Evolutionary conservation across 2,888 invertebrate genomes (phyloP), one percentile per base, ranked within the genome.

Genomic region (Dynastes tityus): DNA sequence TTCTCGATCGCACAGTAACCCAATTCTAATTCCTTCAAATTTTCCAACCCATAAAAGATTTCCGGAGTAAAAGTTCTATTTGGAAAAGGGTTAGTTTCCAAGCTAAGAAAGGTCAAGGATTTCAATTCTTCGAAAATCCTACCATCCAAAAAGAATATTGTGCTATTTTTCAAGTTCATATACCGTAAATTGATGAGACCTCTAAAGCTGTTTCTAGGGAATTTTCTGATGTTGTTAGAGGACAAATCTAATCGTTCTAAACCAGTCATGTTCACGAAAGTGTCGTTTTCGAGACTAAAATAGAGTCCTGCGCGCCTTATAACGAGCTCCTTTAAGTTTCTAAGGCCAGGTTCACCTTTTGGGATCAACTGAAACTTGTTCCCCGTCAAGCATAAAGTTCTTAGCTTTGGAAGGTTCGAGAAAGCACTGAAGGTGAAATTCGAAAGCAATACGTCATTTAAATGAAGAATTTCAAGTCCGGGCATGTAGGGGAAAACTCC

Each of bases 361-460:
- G 91, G 91, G n/a, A 91, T 85, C 0, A 90, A 89, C 0, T 90
- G 88, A 45, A 92, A 86, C 81, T 90, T 90, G 81, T 93, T 93
- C 0, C 90, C 90, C 73, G 89, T 89, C 55, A 93, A 83, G 13
- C 91, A 83, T 2, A 93, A 85, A 0, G 89, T 89, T 83, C 89
- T 89, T 0, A 93, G 86, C 68, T 90, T 90, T 0, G 92, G 91
- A 82, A 92, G 88, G 68, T 88, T 89, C 22, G 84, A 84, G 80
- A 92, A 92, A 0, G 91, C 89, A 65, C 90, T 87, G 1, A 89
- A 83, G 0, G 89, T 89, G 55, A 93, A 88, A 22, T 86, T 86
- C 53, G 90, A 88, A 13, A 90, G 89, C 1, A 89, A 87, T 1
- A 91, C 90, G 83, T 90, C 90, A 75, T 90, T 89, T 63, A 94